Evolutionary conservation across 1,140 invertebrate species (phyloP).

Genomic region (Chymomyza costata): DNA sequence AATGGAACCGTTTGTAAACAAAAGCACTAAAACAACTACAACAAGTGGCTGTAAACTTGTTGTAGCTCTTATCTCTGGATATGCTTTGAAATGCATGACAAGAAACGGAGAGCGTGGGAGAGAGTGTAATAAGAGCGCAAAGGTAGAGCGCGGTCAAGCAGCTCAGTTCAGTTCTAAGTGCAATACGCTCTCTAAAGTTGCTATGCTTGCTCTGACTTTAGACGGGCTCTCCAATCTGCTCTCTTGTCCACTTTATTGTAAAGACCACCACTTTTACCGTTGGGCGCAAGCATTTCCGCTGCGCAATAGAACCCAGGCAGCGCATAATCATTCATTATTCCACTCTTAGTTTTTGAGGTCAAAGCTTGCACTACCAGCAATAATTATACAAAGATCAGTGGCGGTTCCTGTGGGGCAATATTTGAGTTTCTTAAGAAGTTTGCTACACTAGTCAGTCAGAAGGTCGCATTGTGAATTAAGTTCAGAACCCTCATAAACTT

Average conservation of each 20-base stretch:
- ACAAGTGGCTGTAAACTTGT: slow-evolving; percentile 29
- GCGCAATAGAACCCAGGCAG: slow-evolving; percentile 22
- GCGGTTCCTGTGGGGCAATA: slow-evolving; percentile 32
- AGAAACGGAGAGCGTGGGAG: too few relatives aligned
- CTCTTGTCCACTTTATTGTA: not conserved
- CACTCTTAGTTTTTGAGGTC: slow-evolving; percentile 13
- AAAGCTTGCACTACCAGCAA: slow-evolving; percentile 4
- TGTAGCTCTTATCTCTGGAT: slow-evolving; percentile 26
- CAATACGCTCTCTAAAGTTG: not conserved
- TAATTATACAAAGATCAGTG: not conserved
- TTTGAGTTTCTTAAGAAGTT: slow-evolving; percentile 11
- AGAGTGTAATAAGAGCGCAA: slow-evolving; percentile 13
- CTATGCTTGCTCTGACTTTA: not conserved
- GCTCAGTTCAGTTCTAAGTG: too few relatives aligned
- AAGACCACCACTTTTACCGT: slow-evolving; percentile 27
- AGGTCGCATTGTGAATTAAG: too few relatives aligned
- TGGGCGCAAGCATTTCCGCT: slow-evolving; percentile 42
- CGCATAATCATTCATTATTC: slow-evolving; percentile 35
- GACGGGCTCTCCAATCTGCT: not conserved
- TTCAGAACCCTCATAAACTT: too few relatives aligned
- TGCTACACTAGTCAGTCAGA: too few relatives aligned
- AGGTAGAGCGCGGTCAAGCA: too few relatives aligned
- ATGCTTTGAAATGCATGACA: too few relatives aligned
- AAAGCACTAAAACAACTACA: slow-evolving; percentile 19
- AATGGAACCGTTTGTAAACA: slow-evolving; percentile 52